These are phyloP conservation scores for Porites lutea DNA, from an alignment of 64 coral and sea anemone genomes.

Conservation along the genomic window DNA sequence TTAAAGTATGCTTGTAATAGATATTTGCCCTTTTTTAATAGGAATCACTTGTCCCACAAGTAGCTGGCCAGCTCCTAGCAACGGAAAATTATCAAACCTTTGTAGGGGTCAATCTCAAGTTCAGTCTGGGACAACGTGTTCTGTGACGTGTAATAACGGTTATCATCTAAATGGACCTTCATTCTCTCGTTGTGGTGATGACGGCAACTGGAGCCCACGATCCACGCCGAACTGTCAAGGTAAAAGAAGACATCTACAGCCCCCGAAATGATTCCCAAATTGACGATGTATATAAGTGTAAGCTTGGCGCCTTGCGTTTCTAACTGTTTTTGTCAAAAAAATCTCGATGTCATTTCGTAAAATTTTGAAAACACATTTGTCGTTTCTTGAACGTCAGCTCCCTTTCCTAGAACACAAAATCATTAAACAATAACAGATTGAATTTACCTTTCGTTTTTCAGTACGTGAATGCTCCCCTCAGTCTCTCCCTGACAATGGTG, in stretches of 20 bases:
- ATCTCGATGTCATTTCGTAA: too few relatives aligned
- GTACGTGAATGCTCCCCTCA: not conserved
- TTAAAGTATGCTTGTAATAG: not conserved
- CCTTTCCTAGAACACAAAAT: too few relatives aligned
- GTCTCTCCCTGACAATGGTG: slow-evolving; percentile 30
- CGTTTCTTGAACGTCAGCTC: too few relatives aligned
- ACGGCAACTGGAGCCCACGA: slow-evolving; percentile 66
- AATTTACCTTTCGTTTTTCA: too few relatives aligned
- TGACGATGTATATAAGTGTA: not conserved
- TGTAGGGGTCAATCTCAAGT: slow-evolving; percentile 1
- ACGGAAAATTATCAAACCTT: slow-evolving; percentile 23
- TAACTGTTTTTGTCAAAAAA: too few relatives aligned
- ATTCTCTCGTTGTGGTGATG: slow-evolving; percentile 4
- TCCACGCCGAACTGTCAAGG: slow-evolving; percentile 54
- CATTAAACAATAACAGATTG: too few relatives aligned
- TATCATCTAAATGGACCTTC: slow-evolving; percentile 29
- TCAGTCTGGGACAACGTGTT: slow-evolving; percentile 15
- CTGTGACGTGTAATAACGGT: slow-evolving; percentile 44
- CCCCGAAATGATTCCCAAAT: too few relatives aligned
- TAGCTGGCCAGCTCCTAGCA: slow-evolving; percentile 41
- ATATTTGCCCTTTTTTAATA: not conserved
- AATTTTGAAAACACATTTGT: too few relatives aligned
- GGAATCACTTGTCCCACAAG: slow-evolving; percentile 35
- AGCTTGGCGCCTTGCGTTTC: not conserved
- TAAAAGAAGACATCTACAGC: not conserved